Base-by-base conservation (phyloP, 2,797 vertebrate genomes). In the Parambassis ranga region DNA sequence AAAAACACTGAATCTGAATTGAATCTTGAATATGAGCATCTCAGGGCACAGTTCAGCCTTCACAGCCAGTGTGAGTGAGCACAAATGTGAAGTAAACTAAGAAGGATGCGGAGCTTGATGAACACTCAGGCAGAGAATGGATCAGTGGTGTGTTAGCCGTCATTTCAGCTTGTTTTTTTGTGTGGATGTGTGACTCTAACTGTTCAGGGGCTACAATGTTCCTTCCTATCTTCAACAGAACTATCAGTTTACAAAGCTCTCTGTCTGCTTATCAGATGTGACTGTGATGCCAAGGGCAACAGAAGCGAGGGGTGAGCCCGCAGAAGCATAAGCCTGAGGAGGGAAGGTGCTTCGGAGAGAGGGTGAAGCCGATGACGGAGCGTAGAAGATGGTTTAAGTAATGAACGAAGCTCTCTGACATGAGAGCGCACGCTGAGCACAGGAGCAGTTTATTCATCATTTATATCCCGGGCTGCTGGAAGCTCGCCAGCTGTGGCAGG, bases 401-500 rank as follows among this genome's bases (percentile, higher is more conserved):
- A 63, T 28, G 15, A 65, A 44, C 48, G 8, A 26, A 53, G n/a
- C n/a, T n/a, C n/a, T n/a, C n/a, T 14, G 53, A 68, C 41, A 28
- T 35, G 44, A 41, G 35, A 47, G 30, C n/a, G 10, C 39, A 43
- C 16, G 46, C 0, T 38, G 48, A 77, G 66, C 66, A 48, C 22
- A 43, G 63, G 27, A 62, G 64, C 28, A 64, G 38, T 66, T 79
- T 72, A 84, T 81, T 79, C 68, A 73, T 77, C 48, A 18, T 39
- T 75, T n/a, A n/a, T n/a, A 43, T 74, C 48, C 70, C 51, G 23
- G 35, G 16, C 35, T 32, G 37, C 58, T 33, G 28, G 44, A 76
- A 19, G 44, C 52, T 65, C 60, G 13, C 32, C 20, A 10, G 19
- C 65, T 39, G 41, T 60, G 68, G 64, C 56, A 41, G 57, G 20